Conservation (phyloP, 1,140 invertebrate species). For the Aphaenogaster rudis region DNA sequence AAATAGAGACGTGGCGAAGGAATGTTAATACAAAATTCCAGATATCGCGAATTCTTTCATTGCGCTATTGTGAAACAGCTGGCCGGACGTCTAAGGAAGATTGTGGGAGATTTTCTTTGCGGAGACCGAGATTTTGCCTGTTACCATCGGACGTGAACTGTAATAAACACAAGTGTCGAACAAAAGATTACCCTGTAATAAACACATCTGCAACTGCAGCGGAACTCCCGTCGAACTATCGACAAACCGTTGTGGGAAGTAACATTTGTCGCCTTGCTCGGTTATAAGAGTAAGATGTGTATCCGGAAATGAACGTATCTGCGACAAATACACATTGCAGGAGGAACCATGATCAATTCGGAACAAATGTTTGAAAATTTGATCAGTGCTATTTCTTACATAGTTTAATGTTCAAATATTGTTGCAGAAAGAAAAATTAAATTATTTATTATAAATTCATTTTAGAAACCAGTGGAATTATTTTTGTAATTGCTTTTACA, state of each 20-base stretch:
- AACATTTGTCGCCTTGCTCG: slow-evolving; percentile 39
- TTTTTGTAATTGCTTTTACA: neutral
- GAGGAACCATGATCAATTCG: neutral
- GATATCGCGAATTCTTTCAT: slow-evolving; percentile 36
- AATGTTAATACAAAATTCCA: slow-evolving; percentile 63
- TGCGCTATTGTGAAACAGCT: slow-evolving; percentile 7
- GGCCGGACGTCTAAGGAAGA: slow-evolving; percentile 5
- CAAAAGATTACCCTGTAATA: no score
- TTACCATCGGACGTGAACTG: slow-evolving; percentile 38
- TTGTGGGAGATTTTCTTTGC: neutral
- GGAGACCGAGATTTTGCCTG: slow-evolving; percentile 27
- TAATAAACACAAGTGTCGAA: slow-evolving; percentile 65
- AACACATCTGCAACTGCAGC: slow-evolving; percentile 56
- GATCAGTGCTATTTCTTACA: neutral
- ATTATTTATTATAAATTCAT: slow-evolving; percentile 2
- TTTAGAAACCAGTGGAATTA: neutral
- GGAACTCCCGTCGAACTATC: slow-evolving; percentile 53
- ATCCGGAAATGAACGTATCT: neutral
- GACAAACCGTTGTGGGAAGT: slow-evolving; percentile 53
- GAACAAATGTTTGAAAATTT: neutral
- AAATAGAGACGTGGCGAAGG: slow-evolving; percentile 22
- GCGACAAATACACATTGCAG: neutral
- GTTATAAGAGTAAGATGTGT: slow-evolving; percentile 2
- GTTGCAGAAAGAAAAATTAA: neutral
- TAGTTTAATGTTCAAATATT: neutral